Base-by-base conservation (phyloP, 2,113 vertebrate species). In the Empidonax alnorum region DNA sequence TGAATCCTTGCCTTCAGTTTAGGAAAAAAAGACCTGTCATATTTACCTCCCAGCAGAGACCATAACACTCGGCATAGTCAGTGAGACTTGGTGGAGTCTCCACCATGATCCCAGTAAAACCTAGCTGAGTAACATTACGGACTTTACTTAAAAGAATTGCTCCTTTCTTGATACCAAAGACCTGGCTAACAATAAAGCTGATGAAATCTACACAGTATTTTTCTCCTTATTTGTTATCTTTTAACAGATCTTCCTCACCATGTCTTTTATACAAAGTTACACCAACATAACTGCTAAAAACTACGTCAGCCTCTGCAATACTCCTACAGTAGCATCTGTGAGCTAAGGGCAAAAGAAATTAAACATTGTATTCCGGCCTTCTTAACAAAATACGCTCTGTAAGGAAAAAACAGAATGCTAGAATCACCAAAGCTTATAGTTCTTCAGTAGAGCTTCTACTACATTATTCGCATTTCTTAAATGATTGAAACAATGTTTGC, bases 211-310 rank as follows among this genome's bases (percentile, higher is more conserved):
- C 23, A 65, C 1, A 72, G 65, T 24, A 78, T 71, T 95, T 94
- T 91, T 92, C 63, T 78, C 44, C 27, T 75, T 89, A 90, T 81
- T 56, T 90, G 61, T 72, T 86, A 44, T 61, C 49, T 91, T 93
- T 55, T 90, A 87, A 87, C 86, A 94, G 58, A 87, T 87, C 58
- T 93, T 89, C 62, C n/a, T 95, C 37, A 33, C 65, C 56, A 42
- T 92, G 52, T 90, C 88, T 96, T 94, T 92, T 94, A 89, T n/a
- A 92, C 65, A 83, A 94, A 95, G 93, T 96, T 96, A 95, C 95
- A 97, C 92, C 90, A 92, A 95, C 94, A 92, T 93, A 95, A 91
- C 93, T 97, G 94, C 95, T 97, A 97, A 95, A 95, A 96, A 87
- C 93, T 94, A 95, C 44, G 94, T 92, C 95, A 96, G 90, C 93